Percentiles rank a stretch among this genome's conserved stretches.
Conservation (phyloP, 2,797 vertebrate species). For the Premnoplex brunnescens region DNA sequence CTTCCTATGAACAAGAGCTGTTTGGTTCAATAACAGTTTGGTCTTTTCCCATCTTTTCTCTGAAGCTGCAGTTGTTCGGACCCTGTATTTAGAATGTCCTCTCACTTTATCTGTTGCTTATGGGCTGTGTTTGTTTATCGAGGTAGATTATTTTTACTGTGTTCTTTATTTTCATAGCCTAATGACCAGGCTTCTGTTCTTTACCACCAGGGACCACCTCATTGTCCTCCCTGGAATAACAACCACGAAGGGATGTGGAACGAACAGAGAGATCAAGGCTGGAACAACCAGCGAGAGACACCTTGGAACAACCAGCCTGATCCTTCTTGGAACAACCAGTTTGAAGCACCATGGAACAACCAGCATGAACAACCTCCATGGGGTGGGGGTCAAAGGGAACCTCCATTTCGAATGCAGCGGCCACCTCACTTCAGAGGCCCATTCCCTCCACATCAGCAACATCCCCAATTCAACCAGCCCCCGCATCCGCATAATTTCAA, state of each 20-base stretch:
- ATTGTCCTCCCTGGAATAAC: slow-evolving; percentile 94
- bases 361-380: slow-evolving; percentile 95
- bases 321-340: slow-evolving; percentile 91
- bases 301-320: slow-evolving; percentile 92
- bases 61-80: background rate
- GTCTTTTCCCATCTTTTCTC: background rate
- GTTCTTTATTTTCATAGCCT: slow-evolving; percentile 4
- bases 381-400: slow-evolving; percentile 91
- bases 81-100: background rate
- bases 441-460: slow-evolving; percentile 96
- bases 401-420: slow-evolving; percentile 94
- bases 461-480: slow-evolving; percentile 94
- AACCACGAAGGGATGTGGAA: slow-evolving; percentile 97
- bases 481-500: slow-evolving; percentile 94
- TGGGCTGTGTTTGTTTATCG: background rate
- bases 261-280: slow-evolving; percentile 90
- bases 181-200: slow-evolving; percentile 80
- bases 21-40: background rate
- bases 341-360: slow-evolving; percentile 92
- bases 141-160: background rate
- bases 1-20: accelerated
- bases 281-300: slow-evolving; percentile 86
- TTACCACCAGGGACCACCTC: slow-evolving; percentile 88
- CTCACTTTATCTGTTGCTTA: accelerated
- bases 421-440: slow-evolving; percentile 96